Conservation (phyloP, 1,140 invertebrate genomes). For the Cotesia glomerata region DNA sequence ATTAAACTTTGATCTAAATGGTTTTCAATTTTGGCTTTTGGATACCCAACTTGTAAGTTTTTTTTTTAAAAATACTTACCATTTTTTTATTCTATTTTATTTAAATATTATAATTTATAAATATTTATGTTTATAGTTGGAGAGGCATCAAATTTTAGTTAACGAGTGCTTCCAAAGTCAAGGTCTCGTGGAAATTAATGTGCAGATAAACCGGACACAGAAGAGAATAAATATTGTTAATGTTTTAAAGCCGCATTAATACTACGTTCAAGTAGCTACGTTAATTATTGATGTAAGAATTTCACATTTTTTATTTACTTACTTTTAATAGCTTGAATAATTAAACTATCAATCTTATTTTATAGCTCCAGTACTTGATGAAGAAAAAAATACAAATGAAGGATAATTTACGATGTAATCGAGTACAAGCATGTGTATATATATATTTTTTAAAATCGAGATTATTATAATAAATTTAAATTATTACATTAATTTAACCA, state of each 20-base stretch:
- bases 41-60: constrained; percentile 74
- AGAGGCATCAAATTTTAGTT: constrained; percentile 86
- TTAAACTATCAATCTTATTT: constrained; percentile 7
- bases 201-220: constrained; percentile 77
- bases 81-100: too few species aligned
- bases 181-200: constrained; percentile 92
- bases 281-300: constrained; percentile 52
- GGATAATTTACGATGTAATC: too few species aligned
- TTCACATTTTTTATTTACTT: not conserved
- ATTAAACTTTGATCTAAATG: constrained; percentile 73
- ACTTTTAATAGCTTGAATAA: not conserved
- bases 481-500: too few species aligned
- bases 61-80: not conserved
- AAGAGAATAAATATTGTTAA: constrained; percentile 86
- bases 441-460: too few species aligned
- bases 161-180: constrained; percentile 94
- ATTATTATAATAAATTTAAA: too few species aligned
- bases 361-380: constrained; percentile 40
- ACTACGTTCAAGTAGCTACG: constrained; percentile 66
- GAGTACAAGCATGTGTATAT: too few species aligned
- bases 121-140: constrained; percentile 68
- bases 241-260: constrained; percentile 87
- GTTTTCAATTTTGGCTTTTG: constrained; percentile 87
- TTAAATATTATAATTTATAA: too few species aligned
- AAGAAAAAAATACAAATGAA: constrained; percentile 37